Conservation (phyloP, 2,113 vertebrate species). For the Ciconia stormi region DNA sequence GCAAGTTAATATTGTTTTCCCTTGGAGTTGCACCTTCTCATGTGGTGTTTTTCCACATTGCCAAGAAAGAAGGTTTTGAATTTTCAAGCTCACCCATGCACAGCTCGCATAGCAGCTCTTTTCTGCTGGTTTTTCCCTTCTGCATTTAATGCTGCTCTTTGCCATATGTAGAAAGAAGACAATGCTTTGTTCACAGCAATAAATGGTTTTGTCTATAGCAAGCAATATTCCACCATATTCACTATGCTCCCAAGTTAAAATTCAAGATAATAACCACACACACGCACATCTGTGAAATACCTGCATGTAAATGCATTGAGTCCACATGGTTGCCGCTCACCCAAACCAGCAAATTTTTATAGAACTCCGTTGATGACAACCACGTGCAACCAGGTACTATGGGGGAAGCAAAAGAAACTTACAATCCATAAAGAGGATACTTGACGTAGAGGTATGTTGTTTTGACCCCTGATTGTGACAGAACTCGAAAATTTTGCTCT, state of each 20-base stretch:
- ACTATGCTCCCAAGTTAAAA: not conserved
- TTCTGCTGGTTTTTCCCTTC: not conserved
- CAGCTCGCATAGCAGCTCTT: not conserved
- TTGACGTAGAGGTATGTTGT: too few species aligned
- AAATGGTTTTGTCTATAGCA: not conserved
- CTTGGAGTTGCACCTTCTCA: not conserved
- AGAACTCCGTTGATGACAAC: not conserved
- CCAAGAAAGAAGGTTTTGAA: not conserved
- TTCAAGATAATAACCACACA: not conserved
- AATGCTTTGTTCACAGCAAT: not conserved
- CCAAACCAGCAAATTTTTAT: not conserved
- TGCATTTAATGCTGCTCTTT: not conserved
- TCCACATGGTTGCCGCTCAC: too few species aligned
- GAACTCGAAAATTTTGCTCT: not conserved
- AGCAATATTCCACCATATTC: not conserved
- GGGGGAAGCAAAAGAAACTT: not conserved
- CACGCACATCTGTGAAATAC: accelerated
- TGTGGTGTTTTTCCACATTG: not conserved
- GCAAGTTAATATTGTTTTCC: not conserved
- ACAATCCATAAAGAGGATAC: not conserved
- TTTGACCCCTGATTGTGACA: not conserved
- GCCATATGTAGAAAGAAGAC: not conserved
- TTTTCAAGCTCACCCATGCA: not conserved
- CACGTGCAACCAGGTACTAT: not conserved
- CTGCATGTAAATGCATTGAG: too few species aligned